Evolutionary conservation across 1,140 invertebrate genomes (phyloP).

Genomic region (Belonocnema kinseyi): DNA sequence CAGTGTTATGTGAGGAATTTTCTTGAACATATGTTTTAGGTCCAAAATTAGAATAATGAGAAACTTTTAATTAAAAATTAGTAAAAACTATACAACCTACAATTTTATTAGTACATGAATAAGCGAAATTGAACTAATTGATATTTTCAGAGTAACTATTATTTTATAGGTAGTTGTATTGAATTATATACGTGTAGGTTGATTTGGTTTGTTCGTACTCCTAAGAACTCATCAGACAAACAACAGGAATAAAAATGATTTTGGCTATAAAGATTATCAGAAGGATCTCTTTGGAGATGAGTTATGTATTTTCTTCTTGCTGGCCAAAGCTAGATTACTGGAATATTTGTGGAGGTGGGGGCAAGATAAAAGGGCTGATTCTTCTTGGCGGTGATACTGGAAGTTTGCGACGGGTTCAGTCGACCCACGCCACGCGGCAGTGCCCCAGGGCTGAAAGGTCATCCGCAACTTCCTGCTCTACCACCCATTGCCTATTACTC

Average conservation of each 20-base stretch:
- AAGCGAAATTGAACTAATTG: too few species aligned
- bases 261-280: constrained; percentile 4
- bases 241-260: neutral
- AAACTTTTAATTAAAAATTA: too few species aligned
- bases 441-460: constrained; percentile 58
- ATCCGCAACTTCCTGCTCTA: constrained; percentile 63
- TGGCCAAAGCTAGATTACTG: constrained; percentile 41
- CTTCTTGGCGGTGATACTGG: constrained; percentile 45
- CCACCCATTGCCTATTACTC: constrained; percentile 59
- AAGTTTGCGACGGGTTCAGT: constrained; percentile 51
- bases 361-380: constrained; percentile 58
- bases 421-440: constrained; percentile 62
- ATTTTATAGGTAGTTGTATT: too few species aligned
- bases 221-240: neutral
- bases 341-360: constrained; percentile 42
- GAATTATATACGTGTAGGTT: too few species aligned
- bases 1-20: too few species aligned
- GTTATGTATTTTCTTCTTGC: constrained; percentile 36
- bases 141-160: too few species aligned
- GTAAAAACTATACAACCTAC: too few species aligned
- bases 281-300: neutral
- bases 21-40: too few species aligned
- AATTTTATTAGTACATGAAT: too few species aligned
- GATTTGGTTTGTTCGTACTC: too few species aligned
- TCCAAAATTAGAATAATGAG: too few species aligned